Conservation (phyloP, 2,797 vertebrate species). For the Malacoctenus gilli region DNA sequence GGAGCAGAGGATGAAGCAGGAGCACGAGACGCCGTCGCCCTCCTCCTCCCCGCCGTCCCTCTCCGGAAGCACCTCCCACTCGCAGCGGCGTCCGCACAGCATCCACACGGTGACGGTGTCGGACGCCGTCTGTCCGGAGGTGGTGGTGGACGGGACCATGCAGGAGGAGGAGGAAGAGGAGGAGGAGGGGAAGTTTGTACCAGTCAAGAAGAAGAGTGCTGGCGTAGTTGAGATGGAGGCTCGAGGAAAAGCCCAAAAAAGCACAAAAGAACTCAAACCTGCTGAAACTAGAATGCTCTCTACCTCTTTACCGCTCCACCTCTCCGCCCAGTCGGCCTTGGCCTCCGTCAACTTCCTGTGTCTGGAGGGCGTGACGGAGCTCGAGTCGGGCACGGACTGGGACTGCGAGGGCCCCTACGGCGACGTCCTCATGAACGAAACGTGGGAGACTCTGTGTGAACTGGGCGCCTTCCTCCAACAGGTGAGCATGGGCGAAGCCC, state of each 20-base stretch:
- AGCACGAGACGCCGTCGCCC: slow-evolving; percentile 78
- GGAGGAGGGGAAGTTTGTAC: slow-evolving; percentile 35
- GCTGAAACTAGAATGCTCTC: slow-evolving; percentile 58
- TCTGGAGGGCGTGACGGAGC: slow-evolving; percentile 88
- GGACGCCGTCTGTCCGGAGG: slow-evolving; percentile 61
- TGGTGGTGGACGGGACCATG: slow-evolving; percentile 37
- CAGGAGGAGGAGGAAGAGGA: slow-evolving; percentile 50
- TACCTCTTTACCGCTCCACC: slow-evolving; percentile 56
- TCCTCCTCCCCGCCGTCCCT: slow-evolving; percentile 59
- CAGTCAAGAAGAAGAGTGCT: slow-evolving; percentile 38
- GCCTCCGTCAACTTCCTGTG: slow-evolving; percentile 79
- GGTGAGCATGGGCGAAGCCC: slow-evolving; percentile 65
- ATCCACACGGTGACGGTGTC: slow-evolving; percentile 76
- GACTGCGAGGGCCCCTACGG: slow-evolving; percentile 50
- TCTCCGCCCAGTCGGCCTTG: slow-evolving; percentile 56
- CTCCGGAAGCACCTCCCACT: slow-evolving; percentile 38
- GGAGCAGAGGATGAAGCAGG: slow-evolving; percentile 90
- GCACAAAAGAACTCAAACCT: slow-evolving; percentile 60
- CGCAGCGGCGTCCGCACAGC: slow-evolving; percentile 71
- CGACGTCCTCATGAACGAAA: slow-evolving; percentile 75
- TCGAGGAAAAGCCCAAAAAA: slow-evolving; percentile 26
- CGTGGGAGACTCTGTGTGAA: slow-evolving; percentile 76
- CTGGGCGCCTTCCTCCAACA: slow-evolving; percentile 79
- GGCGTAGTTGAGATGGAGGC: slow-evolving; percentile 10
- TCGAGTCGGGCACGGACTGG: slow-evolving; percentile 85